phyloP scores from a whole-genome alignment of 1,140 invertebrate genomes.

The Hydropsyche tenuis region DNA sequence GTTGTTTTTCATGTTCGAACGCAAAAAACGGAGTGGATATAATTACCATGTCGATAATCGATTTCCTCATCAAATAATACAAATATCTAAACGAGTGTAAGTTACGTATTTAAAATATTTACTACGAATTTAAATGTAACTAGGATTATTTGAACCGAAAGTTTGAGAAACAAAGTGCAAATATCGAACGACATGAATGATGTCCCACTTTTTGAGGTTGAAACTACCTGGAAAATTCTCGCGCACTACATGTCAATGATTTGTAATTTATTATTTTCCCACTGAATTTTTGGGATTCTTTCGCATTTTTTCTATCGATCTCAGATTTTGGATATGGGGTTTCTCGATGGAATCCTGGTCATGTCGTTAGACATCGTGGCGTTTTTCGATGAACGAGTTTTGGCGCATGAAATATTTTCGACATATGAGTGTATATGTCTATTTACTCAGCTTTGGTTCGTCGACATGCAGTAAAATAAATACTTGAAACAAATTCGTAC shows the following conservation, averaged over 20 bases:
- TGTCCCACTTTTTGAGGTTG: background rate
- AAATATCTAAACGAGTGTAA: too few species aligned
- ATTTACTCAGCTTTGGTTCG: constrained; percentile 31
- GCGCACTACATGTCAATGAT: constrained; percentile 45
- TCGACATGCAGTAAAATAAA: constrained; percentile 17
- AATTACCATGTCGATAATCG: constrained; percentile 10
- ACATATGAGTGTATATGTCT: background rate
- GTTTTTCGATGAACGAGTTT: background rate
- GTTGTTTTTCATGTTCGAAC: background rate
- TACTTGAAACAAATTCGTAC: constrained; percentile 25
- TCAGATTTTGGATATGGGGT: background rate
- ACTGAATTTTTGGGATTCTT: constrained; percentile 39
- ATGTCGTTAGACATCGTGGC: constrained; percentile 21
- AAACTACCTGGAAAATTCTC: constrained; percentile 33
- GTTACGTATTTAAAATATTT: too few species aligned
- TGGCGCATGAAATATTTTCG: too few species aligned
- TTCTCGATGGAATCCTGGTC: background rate
- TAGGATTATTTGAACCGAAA: background rate
- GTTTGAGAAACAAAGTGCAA: background rate
- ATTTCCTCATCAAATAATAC: background rate
- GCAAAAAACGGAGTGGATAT: background rate
- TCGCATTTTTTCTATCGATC: constrained; percentile 9
- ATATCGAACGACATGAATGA: constrained; percentile 31
- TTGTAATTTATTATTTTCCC: constrained; percentile 48
- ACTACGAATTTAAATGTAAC: background rate